Evolutionary conservation across 2,113 vertebrate species (phyloP).

Genomic region (Micromys minutus): DNA sequence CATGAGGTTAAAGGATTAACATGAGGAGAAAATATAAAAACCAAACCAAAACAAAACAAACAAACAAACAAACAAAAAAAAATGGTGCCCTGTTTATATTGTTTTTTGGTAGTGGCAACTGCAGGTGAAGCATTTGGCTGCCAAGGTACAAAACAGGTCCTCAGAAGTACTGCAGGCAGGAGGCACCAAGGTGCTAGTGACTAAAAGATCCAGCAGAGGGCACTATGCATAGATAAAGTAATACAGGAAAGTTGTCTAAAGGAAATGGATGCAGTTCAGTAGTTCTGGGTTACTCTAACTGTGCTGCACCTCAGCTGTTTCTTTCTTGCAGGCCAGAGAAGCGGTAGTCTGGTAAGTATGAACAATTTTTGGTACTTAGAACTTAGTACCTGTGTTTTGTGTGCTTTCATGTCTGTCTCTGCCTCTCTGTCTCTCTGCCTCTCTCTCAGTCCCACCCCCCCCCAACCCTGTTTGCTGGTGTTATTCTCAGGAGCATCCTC

Average conservation of each 20-base stretch:
- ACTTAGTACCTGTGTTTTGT: not conserved
- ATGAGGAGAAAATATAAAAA: not conserved
- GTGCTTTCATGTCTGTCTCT: not conserved
- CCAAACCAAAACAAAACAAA: not conserved
- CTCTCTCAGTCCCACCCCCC: not conserved
- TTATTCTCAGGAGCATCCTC: not conserved
- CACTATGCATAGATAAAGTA: constrained; percentile 26
- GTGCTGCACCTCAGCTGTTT: not conserved
- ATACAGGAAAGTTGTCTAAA: not conserved
- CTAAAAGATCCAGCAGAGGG: constrained; percentile 55
- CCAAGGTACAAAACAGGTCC: not conserved
- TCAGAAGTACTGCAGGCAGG: not conserved
- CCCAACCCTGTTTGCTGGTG: no score
- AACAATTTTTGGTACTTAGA: not conserved
- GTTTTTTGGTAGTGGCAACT: not conserved
- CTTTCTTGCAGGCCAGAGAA: not conserved
- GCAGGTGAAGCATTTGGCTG: not conserved
- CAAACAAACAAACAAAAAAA: not conserved
- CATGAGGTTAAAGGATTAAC: constrained; percentile 15
- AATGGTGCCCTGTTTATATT: not conserved
- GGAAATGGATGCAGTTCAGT: not conserved
- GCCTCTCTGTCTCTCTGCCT: not conserved
- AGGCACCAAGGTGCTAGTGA: not conserved
- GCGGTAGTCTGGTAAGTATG: not conserved
- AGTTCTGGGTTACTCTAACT: not conserved